Evolutionary conservation across 1,140 invertebrate species (phyloP).

Genomic region (Drosophila ironensis): DNA sequence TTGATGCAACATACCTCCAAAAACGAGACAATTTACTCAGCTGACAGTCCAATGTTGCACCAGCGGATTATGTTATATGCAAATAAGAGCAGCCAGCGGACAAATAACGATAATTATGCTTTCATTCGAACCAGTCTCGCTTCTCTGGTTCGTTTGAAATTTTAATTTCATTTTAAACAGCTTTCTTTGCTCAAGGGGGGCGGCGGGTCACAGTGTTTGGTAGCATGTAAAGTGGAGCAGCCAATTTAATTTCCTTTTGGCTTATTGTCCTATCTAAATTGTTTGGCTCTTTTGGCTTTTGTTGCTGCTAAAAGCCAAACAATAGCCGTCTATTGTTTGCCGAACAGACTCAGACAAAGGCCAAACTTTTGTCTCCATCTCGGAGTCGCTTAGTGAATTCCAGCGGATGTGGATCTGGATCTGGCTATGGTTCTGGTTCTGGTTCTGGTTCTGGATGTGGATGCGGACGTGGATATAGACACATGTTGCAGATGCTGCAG

Average conservation of each 20-base stretch:
- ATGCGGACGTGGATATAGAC: constrained; percentile 9
- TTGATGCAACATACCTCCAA: too few species aligned
- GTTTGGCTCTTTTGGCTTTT: constrained; percentile 59
- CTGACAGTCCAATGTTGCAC: constrained; percentile 9
- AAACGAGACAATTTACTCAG: constrained; percentile 28
- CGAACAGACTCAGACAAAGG: constrained; percentile 51
- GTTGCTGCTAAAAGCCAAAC: constrained; percentile 77
- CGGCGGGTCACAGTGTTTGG: neutral
- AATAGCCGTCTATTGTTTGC: constrained; percentile 67
- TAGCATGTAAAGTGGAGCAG: constrained; percentile 23
- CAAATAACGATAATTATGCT: constrained; percentile 38
- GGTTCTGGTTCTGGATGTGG: constrained; percentile 1
- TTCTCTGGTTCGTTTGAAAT: constrained; percentile 7
- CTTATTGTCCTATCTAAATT: constrained; percentile 69
- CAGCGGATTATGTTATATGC: too few species aligned
- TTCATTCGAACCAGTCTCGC: neutral
- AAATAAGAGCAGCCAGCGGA: too few species aligned
- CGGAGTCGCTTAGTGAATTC: constrained; percentile 39
- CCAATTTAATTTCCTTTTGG: constrained; percentile 57
- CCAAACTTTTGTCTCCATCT: constrained; percentile 46
- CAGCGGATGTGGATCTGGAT: constrained; percentile 8
- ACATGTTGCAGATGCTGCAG: constrained; percentile 46
- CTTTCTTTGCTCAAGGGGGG: constrained; percentile 32
- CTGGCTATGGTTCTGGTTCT: neutral
- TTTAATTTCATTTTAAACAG: constrained; percentile 41